Base-by-base conservation (phyloP, 2,888 invertebrate genomes). In the Phasia obesa region DNA sequence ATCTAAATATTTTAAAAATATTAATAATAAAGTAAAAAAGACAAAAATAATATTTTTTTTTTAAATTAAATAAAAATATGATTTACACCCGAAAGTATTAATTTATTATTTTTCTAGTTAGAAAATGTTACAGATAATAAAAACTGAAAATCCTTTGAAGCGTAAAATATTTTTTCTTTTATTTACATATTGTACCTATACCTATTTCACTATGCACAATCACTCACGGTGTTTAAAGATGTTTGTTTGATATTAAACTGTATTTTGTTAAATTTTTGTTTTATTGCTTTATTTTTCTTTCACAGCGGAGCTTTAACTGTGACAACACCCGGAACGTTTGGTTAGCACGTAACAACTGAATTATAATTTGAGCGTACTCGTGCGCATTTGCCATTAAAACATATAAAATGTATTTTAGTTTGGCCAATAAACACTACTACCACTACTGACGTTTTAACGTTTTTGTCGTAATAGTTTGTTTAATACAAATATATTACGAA, bases 271-370 rank as follows among this genome's bases (percentile, higher is more conserved):
- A 69, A 57, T 59, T 47, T 75, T 71, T 57, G 4, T 62, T 49
- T 42, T 53, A 59, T 44, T 60, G 35, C 51, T 70, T 44, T 38
- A 25, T 70, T 42, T 62, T 19, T 53, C 35, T 51, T 70, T 75
- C 49, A 42, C 65, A 62, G 49, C 70, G 64, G 42, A 83, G 79
- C 71, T 75, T 67, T 25, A 59, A 62, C 47, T 69, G 70, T 78
- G 75, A 82, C 73, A 83, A 84, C 84, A 85, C 83, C 85, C 86
- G 84, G 77, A 86, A 85, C 84, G 84, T 65, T 86, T 84, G 84
- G 80, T 79, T 77, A 85, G 75, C 85, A 85, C 76, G 79, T 78
- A 81, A 73, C 84, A 85, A 87, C 85, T 86, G 81, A 78, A 77
- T 77, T 79, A 49, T 79, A 77, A 64, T 75, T 84, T 84, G 74